Percentiles rank a stretch among this genome's conserved stretches.
Evolutionary conservation across 2,113 vertebrate species (phyloP).

Genomic region (Trematocara zebra): DNA sequence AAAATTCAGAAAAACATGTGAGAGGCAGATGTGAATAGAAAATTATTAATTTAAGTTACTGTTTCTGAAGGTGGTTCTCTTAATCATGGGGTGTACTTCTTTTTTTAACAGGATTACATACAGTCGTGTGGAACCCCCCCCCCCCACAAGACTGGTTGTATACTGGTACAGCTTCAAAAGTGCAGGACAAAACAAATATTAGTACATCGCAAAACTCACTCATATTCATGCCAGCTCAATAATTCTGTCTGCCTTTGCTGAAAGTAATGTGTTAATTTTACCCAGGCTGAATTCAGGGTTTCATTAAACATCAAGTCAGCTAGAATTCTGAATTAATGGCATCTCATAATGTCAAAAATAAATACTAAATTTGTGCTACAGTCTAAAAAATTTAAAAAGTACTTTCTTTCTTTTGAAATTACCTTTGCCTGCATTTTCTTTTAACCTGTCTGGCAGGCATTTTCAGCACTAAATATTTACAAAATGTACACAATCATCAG

Average conservation of each 20-base stretch:
- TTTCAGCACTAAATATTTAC: not conserved
- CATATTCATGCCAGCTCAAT: not conserved
- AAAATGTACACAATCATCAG: not conserved
- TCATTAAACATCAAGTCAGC: not conserved
- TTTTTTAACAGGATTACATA: not conserved
- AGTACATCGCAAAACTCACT: not conserved
- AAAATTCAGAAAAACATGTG: not conserved
- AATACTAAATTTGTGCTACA: not conserved
- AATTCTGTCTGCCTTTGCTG: not conserved
- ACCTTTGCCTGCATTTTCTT: not conserved
- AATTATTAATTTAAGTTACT: accelerated
- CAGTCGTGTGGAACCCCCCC: accelerated
- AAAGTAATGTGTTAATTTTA: not conserved
- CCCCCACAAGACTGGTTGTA: not conserved
- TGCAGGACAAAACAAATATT: not conserved
- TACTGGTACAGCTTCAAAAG: not conserved
- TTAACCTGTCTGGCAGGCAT: accelerated
- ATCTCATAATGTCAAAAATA: not conserved
- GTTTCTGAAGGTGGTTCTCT: not conserved
- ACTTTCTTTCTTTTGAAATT: not conserved
- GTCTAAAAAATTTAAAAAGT: accelerated
- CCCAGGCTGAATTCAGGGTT: not conserved
- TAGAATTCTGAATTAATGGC: not conserved
- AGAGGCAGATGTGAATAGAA: not conserved
- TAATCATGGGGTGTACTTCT: not conserved